A percentile compares a stretch with the other conserved stretches of the same genome.
Conservation (phyloP, 2,113 vertebrate genomes). For the Willisornis vidua region DNA sequence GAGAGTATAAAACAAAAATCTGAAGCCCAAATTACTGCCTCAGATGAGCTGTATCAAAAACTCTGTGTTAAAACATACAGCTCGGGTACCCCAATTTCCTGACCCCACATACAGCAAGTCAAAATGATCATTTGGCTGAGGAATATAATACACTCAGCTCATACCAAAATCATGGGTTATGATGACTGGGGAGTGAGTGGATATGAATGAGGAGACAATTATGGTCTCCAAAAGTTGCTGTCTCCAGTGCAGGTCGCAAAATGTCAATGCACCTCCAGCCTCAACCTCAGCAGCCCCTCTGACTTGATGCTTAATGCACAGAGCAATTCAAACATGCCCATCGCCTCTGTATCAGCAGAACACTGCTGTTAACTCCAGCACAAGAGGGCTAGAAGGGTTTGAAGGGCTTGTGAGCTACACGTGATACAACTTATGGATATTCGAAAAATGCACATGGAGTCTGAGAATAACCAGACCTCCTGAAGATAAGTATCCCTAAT, state of each 20-base stretch:
- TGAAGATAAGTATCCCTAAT: neutral
- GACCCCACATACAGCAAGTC: neutral
- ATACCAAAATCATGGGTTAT: neutral
- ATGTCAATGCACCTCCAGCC: neutral
- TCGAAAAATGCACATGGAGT: neutral
- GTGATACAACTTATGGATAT: neutral
- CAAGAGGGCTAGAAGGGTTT: neutral
- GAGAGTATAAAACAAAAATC: neutral
- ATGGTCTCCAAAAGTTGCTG: neutral
- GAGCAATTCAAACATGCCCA: neutral
- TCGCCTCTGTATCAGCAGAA: neutral
- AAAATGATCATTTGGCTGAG: neutral
- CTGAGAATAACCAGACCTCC: neutral
- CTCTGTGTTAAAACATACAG: neutral
- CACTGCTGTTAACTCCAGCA: neutral
- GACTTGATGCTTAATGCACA: neutral
- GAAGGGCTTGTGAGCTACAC: neutral
- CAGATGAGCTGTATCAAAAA: neutral
- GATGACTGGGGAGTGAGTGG: neutral
- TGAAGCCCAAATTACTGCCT: neutral
- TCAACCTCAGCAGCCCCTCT: neutral
- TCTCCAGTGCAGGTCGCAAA: neutral
- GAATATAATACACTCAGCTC: neutral
- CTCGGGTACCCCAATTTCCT: rapidly evolving
- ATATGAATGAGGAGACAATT: neutral